phyloP scores from a whole-genome alignment of 1,140 invertebrate genomes.

The Propsilocerus akamusi region DNA sequence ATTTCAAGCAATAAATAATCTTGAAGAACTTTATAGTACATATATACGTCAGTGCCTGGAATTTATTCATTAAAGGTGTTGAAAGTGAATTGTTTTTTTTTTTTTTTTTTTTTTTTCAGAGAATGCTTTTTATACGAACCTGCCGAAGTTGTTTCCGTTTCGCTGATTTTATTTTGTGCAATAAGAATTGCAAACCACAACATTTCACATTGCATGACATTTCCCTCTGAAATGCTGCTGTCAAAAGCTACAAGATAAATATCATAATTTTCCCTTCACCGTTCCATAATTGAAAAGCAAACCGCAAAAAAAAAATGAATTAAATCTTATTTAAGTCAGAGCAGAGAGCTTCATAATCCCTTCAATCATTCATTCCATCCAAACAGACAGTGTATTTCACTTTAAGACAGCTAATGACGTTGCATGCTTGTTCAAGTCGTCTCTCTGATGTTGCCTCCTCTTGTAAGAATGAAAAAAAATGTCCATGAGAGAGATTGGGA shows the following conservation, averaged over 20 bases:
- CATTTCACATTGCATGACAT: too few relatives aligned
- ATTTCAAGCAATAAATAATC: conserved; percentile 2
- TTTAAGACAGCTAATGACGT: conserved; percentile 2
- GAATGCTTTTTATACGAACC: too few relatives aligned
- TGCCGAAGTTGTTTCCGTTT: too few relatives aligned
- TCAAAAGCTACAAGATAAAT: too few relatives aligned
- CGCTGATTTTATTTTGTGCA: too few relatives aligned
- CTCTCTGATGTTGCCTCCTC: neutral
- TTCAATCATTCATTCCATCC: neutral
- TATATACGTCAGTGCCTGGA: too few relatives aligned
- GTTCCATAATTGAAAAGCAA: neutral
- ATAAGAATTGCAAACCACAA: too few relatives aligned
- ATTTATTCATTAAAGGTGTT: too few relatives aligned
- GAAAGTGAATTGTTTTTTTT: too few relatives aligned
- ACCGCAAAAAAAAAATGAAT: neutral
- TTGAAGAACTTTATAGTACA: too few relatives aligned
- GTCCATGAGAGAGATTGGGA: neutral
- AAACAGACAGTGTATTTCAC: neutral
- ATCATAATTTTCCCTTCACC: conserved; percentile 3
- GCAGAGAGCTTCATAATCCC: neutral
- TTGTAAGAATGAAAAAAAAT: neutral
- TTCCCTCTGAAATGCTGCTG: too few relatives aligned
- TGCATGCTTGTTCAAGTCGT: conserved; percentile 1
- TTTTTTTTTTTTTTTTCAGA: too few relatives aligned
- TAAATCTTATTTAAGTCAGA: neutral